Evolutionary conservation across 2,888 invertebrate genomes (phyloP).

Genomic region (Drosophila bunnanda): DNA sequence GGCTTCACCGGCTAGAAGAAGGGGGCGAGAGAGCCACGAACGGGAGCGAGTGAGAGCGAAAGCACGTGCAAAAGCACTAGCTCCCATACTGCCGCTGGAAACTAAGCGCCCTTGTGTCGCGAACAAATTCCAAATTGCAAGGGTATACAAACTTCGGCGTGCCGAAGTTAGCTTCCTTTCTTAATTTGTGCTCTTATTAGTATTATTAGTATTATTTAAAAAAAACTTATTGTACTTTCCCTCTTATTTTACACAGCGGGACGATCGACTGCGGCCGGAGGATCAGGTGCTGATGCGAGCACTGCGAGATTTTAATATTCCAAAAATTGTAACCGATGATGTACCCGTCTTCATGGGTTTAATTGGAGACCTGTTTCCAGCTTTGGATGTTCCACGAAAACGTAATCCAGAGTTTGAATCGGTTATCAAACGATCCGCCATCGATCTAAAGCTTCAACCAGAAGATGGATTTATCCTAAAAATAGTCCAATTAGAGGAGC

Average conservation of each 20-base stretch:
- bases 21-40: too few relatives aligned
- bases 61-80: too few relatives aligned
- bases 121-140: too few relatives aligned
- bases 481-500: constrained; percentile 95
- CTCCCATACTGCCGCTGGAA: too few relatives aligned
- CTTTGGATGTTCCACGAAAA: constrained; percentile 95
- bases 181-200: too few relatives aligned
- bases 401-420: constrained; percentile 93
- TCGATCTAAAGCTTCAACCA: constrained; percentile 94
- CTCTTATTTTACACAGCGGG: constrained; percentile 85
- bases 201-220: too few relatives aligned
- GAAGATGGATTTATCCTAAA: constrained; percentile 95
- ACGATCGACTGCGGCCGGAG: constrained; percentile 91
- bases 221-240: background rate
- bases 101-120: too few relatives aligned
- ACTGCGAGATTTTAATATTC: constrained; percentile 96
- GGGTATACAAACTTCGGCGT: too few relatives aligned
- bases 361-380: constrained; percentile 96
- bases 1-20: too few relatives aligned
- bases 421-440: constrained; percentile 90
- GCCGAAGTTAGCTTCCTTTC: too few relatives aligned
- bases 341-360: constrained; percentile 96
- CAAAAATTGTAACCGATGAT: constrained; percentile 97
- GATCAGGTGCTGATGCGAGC: constrained; percentile 98
- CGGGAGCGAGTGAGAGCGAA: too few relatives aligned